Evolutionary conservation across 1,140 invertebrate genomes (phyloP), one percentile per base, ranked within the genome.

Genomic region (Lepidurus couesii): DNA sequence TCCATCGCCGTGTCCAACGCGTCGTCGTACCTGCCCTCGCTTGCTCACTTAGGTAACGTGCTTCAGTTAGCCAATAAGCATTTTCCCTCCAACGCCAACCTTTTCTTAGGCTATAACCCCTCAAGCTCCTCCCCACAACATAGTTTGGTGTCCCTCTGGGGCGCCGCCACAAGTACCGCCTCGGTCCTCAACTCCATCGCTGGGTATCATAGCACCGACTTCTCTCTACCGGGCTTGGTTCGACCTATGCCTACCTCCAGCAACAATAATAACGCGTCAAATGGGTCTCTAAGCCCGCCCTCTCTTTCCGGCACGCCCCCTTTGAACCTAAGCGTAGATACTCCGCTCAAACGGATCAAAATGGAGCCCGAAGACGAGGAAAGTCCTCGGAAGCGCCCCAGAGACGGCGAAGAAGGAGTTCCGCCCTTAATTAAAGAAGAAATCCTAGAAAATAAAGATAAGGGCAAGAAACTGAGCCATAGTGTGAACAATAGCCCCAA

Each of bases 261-360:
- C 43, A 79, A 74, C 42, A 75, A 24, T 47, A 74, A 43, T n/a
- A 44, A 47, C 10, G 42, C 47, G n/a, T 13, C 43, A 26, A 42
- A 42, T 42, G 21, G 73, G 75, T 44, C 43, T 10, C 6, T 43
- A 24, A 45, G 43, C 75, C 75, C 75, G 9, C 24, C 47, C 42
- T 44, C 43, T 21, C 34, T 44, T 21, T 16, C n/a, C 4, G 45
- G 65, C 44, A 45, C 65, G 45, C 76, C 76, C 53, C 78, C 78
- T 10, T 74, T 79, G 73, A 79, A 79, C 47, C 44, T 79, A 9
- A 79, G 78, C 42, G 42, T 75, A 42, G 78, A 74, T 24, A 75
- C 74, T 34, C 73, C 73, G 11, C 44, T 75, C 26, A 79, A 79
- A 45, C 73, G 74, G 74, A 75, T 79, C 74, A 79, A 79, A 75